Evolutionary conservation across 2,113 vertebrate species (phyloP), one percentile per base, ranked within the genome.

Genomic region (Mirza zaza): DNA sequence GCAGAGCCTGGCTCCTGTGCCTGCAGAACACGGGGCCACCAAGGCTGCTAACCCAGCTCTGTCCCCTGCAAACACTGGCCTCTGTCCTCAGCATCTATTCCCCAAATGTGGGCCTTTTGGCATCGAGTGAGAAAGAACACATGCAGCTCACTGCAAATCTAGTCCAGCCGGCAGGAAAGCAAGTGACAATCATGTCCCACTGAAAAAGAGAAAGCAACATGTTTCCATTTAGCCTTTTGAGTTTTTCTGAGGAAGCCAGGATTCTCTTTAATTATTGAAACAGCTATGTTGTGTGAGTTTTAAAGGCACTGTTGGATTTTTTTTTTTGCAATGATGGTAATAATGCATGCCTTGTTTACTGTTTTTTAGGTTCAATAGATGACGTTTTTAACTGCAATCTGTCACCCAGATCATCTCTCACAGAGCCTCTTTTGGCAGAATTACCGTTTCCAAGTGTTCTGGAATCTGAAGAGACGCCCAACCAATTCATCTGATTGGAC

Each of bases 311-410:
- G n/a, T 61, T 83, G 73, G 21, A 25, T 55, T 86, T 48, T 87
- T 27, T 23, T 65, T 63, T 67, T 15, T 55, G 34, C 63, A 48
- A 70, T 45, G 95, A 27, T 29, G n/a, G n/a, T 91, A 71, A 67
- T 82, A 76, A 96, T 25, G 34, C 36, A 45, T 20, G 18, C 21
- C 52, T 59, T 55, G 36, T 79, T 87, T 77, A 48, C 27, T 95
- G 4, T 91, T 85, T 97, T 97, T 76, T 87, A 98, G 98, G 96
- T 89, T 98, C 96, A 55, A 73, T 97, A 89, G 98, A 98, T 92
- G 98, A 98, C 0, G 98, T 98, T 85, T 98, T 98, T 88, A 98
- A 97, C 89, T 97, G 97, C 93, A 98, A 1, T 70, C 89, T 97
- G 96, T 98, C 98, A 76, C 96, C 97, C 63, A 93, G 97, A 70